Evolutionary conservation across 2,797 vertebrate genomes (phyloP).

Genomic region (Acanthurus tractus): DNA sequence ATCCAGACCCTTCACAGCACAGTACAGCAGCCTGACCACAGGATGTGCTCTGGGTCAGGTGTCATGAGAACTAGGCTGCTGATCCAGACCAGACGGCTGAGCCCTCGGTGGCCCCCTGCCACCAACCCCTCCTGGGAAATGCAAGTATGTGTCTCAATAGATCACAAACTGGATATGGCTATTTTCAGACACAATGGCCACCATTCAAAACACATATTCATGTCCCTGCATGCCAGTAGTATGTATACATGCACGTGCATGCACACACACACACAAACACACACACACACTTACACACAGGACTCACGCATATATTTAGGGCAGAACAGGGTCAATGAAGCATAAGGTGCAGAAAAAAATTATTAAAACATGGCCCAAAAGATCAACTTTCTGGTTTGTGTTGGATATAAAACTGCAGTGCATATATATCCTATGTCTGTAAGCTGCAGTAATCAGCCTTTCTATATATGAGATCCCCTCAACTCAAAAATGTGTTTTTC

Average conservation of each 20-base stretch:
- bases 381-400: not conserved
- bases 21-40: constrained; percentile 50
- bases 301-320: not conserved
- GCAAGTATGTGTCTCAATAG: constrained; percentile 62
- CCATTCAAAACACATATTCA: constrained; percentile 35
- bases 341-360: not conserved
- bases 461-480: not conserved
- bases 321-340: not conserved
- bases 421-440: not conserved
- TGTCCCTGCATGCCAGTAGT: not conserved
- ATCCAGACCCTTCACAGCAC: constrained; percentile 5
- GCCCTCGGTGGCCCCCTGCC: constrained; percentile 14
- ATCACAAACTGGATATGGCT: constrained; percentile 44
- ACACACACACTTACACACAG: not conserved
- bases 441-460: not conserved
- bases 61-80: constrained; percentile 76
- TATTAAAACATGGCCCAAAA: not conserved
- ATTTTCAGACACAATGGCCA: constrained; percentile 64
- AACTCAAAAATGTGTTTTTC: too few relatives aligned
- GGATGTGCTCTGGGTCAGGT: constrained; percentile 75
- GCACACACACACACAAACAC: not conserved
- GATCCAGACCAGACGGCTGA: constrained; percentile 64
- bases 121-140: constrained; percentile 52
- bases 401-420: not conserved
- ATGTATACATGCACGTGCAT: not conserved